Evolutionary conservation across 1,140 invertebrate genomes (phyloP).

Genomic region (Caenorhabditis briggsae): DNA sequence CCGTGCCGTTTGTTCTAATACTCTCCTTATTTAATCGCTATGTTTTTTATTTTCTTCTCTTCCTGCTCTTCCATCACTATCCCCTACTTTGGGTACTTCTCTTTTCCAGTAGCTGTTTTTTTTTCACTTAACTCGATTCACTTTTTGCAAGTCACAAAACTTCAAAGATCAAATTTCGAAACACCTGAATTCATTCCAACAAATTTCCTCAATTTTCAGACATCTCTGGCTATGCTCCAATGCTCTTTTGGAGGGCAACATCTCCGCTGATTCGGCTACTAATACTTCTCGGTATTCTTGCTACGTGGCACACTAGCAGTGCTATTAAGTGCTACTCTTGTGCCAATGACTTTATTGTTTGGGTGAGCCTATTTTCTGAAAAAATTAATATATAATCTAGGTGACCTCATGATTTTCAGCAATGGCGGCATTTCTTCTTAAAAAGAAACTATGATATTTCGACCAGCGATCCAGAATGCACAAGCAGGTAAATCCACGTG

Average conservation of each 20-base stretch:
- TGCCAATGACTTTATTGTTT: constrained; percentile 72
- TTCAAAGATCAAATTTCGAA: neutral
- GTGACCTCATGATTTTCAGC: no score
- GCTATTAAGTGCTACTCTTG: constrained; percentile 70
- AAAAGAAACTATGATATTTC: constrained; percentile 72
- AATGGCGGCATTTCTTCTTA: constrained; percentile 74
- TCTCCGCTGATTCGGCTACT: constrained; percentile 44
- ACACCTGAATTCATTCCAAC: neutral
- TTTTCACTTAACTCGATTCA: neutral
- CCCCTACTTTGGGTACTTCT: neutral
- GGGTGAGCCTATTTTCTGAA: no score
- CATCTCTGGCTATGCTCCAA: constrained; percentile 48
- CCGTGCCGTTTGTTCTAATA: neutral
- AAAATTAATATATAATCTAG: no score
- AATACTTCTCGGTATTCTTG: neutral
- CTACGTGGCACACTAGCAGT: constrained; percentile 10
- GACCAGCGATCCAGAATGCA: constrained; percentile 67
- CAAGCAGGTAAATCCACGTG: constrained; percentile 53
- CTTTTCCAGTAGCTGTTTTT: constrained; percentile 6
- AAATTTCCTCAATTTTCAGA: neutral
- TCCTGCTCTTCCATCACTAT: neutral
- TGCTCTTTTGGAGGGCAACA: constrained; percentile 44
- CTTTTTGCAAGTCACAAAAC: constrained; percentile 5
- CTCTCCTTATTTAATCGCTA: constrained; percentile 35
- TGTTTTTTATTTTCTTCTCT: neutral